phyloP scores from a whole-genome alignment of 2,113 vertebrate species.

The Poecilia latipinna region DNA sequence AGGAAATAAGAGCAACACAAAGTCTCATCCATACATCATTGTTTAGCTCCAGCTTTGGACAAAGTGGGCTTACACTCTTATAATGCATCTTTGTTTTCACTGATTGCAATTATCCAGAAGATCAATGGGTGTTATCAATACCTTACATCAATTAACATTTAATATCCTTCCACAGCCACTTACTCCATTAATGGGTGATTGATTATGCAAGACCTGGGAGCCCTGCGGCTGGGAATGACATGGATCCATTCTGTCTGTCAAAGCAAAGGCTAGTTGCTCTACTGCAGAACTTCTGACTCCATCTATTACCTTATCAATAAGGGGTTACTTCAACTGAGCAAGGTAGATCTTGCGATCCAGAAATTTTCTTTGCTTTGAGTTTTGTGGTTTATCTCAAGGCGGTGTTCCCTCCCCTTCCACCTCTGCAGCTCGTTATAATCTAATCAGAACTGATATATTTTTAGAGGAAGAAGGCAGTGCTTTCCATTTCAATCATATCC shows the following conservation, averaged over 20 bases:
- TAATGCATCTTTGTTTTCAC: conserved; percentile 81
- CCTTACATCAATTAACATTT: conserved; percentile 85
- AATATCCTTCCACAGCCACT: conserved; percentile 84
- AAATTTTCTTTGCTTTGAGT: conserved; percentile 29
- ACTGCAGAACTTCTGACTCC: conserved; percentile 55
- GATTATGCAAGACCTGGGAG: conserved; percentile 77
- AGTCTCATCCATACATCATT: conserved; percentile 60
- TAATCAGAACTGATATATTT: conserved; percentile 75
- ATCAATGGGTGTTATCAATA: conserved; percentile 82
- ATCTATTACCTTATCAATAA: conserved; percentile 49
- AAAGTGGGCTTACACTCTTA: conserved; percentile 60
- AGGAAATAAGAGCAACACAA: conserved; percentile 39
- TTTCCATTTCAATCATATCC: conserved; percentile 80
- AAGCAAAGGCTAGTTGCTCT: conserved; percentile 41
- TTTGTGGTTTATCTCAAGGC: conserved; percentile 1
- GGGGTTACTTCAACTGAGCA: conserved; percentile 40
- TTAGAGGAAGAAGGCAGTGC: conserved; percentile 68
- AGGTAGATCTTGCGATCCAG: conserved; percentile 37
- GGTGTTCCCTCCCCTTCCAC: conserved; percentile 7
- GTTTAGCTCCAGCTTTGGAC: conserved; percentile 51
- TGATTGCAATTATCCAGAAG: conserved; percentile 77
- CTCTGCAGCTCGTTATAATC: conserved; percentile 69
- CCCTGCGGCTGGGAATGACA: conserved; percentile 65
- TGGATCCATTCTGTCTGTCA: conserved; percentile 75
- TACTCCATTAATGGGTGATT: conserved; percentile 84